Conservation (phyloP, 2,113 vertebrate genomes). For the Pogonocichla stellata region DNA sequence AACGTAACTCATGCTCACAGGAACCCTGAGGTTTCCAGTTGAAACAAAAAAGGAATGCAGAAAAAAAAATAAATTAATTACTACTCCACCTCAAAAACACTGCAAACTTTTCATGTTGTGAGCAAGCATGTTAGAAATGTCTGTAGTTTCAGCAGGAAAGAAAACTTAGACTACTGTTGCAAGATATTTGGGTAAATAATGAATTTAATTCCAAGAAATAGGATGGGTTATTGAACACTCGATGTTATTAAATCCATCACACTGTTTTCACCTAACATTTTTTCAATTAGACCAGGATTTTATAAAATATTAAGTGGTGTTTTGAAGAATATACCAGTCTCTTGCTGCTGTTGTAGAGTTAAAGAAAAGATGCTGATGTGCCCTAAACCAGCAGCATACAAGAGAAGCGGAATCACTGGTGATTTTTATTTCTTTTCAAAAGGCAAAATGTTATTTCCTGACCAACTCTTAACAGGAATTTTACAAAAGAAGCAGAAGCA, state of each 20-base stretch:
- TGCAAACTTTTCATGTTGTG: not conserved
- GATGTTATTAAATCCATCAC: not conserved
- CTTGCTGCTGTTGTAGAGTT: not conserved
- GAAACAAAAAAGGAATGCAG: not conserved
- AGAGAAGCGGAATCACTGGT: not conserved
- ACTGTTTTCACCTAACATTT: not conserved
- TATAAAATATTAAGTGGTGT: not conserved
- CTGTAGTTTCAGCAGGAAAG: not conserved
- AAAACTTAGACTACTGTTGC: not conserved
- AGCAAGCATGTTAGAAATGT: not conserved
- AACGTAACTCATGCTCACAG: not conserved
- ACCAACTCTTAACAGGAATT: not conserved
- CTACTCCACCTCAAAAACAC: not conserved
- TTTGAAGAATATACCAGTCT: not conserved
- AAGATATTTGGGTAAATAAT: not conserved
- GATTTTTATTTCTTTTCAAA: slow-evolving; percentile 28
- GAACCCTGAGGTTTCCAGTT: not conserved
- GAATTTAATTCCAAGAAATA: not conserved
- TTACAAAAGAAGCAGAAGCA: slow-evolving; percentile 17
- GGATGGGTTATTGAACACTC: not conserved
- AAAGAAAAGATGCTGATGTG: not conserved
- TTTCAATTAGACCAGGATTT: not conserved
- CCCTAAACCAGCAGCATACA: not conserved
- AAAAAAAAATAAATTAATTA: not conserved
- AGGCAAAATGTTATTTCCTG: slow-evolving; percentile 31